Conservation (phyloP, 2,113 vertebrate genomes). For the Equus przewalskii region DNA sequence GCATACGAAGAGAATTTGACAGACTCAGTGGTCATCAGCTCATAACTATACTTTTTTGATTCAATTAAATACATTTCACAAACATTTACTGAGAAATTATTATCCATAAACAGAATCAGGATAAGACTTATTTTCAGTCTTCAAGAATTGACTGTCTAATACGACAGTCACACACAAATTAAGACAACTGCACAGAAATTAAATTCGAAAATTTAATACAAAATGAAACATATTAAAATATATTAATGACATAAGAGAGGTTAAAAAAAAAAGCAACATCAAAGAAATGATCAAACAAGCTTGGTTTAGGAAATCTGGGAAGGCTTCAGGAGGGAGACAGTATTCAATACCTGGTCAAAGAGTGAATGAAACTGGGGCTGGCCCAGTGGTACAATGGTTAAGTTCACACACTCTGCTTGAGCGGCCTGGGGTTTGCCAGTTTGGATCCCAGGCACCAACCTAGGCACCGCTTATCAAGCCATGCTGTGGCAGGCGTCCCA, state of each 20-base stretch:
- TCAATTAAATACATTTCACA: slow-evolving; percentile 46
- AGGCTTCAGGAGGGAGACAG: not conserved
- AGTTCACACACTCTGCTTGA: too few species aligned
- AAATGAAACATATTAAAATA: slow-evolving; percentile 25
- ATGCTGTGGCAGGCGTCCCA: too few species aligned
- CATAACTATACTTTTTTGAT: not conserved
- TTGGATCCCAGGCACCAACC: too few species aligned
- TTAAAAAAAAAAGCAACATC: not conserved
- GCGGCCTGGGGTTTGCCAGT: too few species aligned
- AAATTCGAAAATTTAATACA: not conserved
- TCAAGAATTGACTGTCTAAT: slow-evolving; percentile 14
- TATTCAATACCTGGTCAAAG: not conserved
- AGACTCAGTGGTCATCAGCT: not conserved
- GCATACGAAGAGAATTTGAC: slow-evolving; percentile 16
- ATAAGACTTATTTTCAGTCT: not conserved
- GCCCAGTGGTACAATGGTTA: too few species aligned
- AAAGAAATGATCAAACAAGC: not conserved
- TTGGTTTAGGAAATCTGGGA: not conserved
- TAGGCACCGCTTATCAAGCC: too few species aligned
- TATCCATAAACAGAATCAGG: slow-evolving; percentile 29
- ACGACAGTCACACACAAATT: not conserved
- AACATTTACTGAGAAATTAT: not conserved
- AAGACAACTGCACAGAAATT: not conserved
- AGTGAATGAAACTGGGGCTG: not conserved
- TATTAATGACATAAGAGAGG: not conserved